phyloP scores from a whole-genome alignment of 2,888 invertebrate species.

The Diaphora mendica region DNA sequence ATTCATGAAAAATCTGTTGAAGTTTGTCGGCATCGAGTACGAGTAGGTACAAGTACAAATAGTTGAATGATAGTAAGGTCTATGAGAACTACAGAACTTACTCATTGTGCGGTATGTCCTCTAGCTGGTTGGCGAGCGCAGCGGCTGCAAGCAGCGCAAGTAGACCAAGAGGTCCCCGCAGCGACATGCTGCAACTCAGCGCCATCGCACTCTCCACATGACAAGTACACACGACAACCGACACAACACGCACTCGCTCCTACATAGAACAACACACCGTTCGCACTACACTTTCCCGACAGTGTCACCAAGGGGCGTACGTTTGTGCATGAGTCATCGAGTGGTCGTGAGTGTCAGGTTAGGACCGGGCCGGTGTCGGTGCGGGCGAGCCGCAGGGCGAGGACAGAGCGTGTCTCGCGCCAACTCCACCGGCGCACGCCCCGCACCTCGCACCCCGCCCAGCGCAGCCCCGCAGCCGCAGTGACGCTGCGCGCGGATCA shows the following conservation, averaged over 20 bases:
- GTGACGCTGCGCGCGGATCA: conserved; percentile 85
- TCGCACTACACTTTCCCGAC: conserved; percentile 69
- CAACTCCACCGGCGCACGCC: conserved; percentile 57
- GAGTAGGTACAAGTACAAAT: neutral
- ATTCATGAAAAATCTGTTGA: neutral
- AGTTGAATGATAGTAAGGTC: neutral
- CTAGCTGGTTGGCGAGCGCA: conserved; percentile 91
- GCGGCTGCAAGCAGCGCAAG: conserved; percentile 71
- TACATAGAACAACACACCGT: conserved; percentile 68
- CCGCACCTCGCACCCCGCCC: conserved; percentile 55
- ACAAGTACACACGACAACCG: conserved; percentile 68
- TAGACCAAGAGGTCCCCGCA: conserved; percentile 69
- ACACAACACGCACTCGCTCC: conserved; percentile 66
- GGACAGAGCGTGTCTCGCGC: conserved; percentile 67
- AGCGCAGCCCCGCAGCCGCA: conserved; percentile 72
- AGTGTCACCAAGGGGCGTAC: conserved; percentile 66
- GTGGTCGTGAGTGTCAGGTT: conserved; percentile 61
- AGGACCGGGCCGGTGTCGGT: conserved; percentile 58
- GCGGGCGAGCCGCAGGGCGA: conserved; percentile 70
- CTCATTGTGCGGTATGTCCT: conserved; percentile 96
- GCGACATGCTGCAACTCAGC: conserved; percentile 72
- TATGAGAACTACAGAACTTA: conserved; percentile 80
- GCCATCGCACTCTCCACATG: conserved; percentile 79
- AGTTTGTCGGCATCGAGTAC: neutral
- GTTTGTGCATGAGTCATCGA: conserved; percentile 71